A percentile compares a stretch with the other conserved stretches of the same genome.
These are phyloP conservation scores for Podocnemis expansa DNA, from an alignment of 2,113 vertebrate species.

Conservation along the genomic window DNA sequence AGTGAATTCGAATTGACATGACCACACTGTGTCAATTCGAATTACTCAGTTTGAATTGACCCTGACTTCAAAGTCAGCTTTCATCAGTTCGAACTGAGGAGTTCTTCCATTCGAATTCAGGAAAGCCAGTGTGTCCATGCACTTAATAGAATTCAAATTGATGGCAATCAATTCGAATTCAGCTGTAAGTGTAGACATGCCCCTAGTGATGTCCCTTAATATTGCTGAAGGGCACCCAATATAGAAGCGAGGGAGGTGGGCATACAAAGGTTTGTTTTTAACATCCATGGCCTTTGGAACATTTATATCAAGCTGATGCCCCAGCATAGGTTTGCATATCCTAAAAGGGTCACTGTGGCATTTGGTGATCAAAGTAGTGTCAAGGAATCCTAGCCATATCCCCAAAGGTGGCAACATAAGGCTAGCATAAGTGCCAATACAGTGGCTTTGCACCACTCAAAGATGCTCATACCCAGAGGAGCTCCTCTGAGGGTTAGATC, in stretches of 20 bases:
- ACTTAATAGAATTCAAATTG: too few species aligned
- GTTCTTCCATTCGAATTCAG: too few species aligned
- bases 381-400: background rate
- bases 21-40: too few species aligned
- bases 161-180: too few species aligned
- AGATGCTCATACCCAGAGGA: background rate
- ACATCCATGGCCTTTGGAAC: background rate
- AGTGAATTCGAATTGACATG: too few species aligned
- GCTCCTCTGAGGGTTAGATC: accelerated
- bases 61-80: too few species aligned
- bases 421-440: background rate
- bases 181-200: too few species aligned
- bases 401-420: accelerated
- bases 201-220: background rate
- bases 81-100: too few species aligned
- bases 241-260: background rate
- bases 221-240: background rate
- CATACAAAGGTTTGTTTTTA: background rate
- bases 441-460: background rate
- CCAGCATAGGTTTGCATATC: background rate
- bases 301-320: background rate
- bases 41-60: too few species aligned
- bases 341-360: background rate
- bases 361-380: background rate
- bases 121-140: too few species aligned